phyloP scores from a whole-genome alignment of 1,140 invertebrate species.

The Drosophila obscura region DNA sequence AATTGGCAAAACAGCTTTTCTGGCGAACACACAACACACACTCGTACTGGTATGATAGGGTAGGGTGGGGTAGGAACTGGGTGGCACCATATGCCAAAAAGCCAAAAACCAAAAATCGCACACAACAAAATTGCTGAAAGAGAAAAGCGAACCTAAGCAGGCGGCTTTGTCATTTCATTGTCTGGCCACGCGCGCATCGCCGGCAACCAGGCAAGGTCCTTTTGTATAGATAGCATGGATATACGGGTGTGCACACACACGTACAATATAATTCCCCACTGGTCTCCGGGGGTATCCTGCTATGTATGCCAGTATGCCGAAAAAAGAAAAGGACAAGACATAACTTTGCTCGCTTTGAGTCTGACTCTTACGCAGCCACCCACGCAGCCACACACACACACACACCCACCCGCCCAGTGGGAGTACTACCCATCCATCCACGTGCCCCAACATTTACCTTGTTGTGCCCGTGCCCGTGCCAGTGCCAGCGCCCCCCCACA shows the following conservation, averaged over 20 bases:
- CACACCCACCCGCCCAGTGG: constrained; percentile 1
- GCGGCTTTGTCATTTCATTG: constrained; percentile 62
- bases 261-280: constrained; percentile 24
- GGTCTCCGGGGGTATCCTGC: not conserved
- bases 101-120: constrained; percentile 45
- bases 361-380: constrained; percentile 40
- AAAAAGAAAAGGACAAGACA: constrained; percentile 57
- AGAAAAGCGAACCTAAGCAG: constrained; percentile 40
- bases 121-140: constrained; percentile 6
- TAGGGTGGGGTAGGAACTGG: no score
- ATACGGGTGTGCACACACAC: constrained; percentile 9
- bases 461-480: constrained; percentile 13
- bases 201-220: constrained; percentile 19
- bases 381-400: constrained; percentile 34
- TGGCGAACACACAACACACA: constrained; percentile 21
- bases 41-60: no score
- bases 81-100: constrained; percentile 50
- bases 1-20: constrained; percentile 48
- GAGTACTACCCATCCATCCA: not conserved
- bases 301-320: constrained; percentile 73
- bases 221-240: constrained; percentile 5
- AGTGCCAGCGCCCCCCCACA: not conserved
- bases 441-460: constrained; percentile 54
- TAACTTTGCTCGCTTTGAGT: constrained; percentile 57
- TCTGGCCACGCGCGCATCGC: constrained; percentile 51